Conservation (phyloP, 2,888 invertebrate genomes). For the Stomorhina lunata region DNA sequence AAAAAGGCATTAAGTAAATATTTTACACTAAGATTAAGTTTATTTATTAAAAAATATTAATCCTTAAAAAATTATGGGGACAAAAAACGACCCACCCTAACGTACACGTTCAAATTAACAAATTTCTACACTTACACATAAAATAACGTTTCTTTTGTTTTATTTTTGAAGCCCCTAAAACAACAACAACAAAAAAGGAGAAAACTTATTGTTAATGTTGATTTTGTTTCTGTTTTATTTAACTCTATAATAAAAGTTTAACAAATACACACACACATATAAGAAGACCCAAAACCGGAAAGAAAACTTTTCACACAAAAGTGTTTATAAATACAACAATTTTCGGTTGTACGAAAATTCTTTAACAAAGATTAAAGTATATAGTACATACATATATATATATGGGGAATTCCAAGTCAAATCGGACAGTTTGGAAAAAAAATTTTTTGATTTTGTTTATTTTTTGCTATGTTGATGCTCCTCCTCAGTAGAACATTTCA, state of each 20-base stretch:
- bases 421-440: no score
- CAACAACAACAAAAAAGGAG: no score
- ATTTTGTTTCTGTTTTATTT: slow-evolving; percentile 10
- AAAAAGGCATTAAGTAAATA: no score
- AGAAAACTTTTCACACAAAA: neutral
- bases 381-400: no score
- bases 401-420: no score
- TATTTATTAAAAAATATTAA: no score
- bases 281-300: neutral
- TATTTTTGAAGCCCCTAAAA: neutral
- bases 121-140: neutral
- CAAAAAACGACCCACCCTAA: no score
- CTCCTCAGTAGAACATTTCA: no score
- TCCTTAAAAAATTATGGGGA: no score
- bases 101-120: neutral
- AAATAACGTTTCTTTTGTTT: neutral
- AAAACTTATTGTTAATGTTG: slow-evolving; percentile 13
- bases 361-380: neutral
- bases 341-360: neutral
- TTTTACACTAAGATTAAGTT: no score
- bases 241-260: neutral
- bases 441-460: no score
- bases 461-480: no score
- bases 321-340: neutral
- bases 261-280: neutral